Percentiles rank a stretch among this genome's conserved stretches.
These are phyloP conservation scores for Amphilophus citrinellus DNA, from an alignment of 2,113 vertebrate genomes.

Conservation along the genomic window DNA sequence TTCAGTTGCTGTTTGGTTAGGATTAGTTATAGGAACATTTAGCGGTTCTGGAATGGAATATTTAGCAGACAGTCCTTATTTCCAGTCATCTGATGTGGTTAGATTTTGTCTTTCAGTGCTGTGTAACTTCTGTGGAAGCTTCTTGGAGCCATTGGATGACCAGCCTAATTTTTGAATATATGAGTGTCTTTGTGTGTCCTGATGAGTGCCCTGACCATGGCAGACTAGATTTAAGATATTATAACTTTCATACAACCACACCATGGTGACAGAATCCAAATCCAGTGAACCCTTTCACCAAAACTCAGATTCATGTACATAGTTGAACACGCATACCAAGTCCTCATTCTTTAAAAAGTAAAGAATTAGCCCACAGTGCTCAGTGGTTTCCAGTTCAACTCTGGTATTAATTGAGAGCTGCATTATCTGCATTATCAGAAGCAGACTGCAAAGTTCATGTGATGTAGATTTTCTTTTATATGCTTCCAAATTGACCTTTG, in stretches of 20 bases:
- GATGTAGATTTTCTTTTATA: conserved; percentile 55
- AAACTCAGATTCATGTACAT: background rate
- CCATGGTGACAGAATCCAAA: conserved; percentile 1
- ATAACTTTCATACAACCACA: background rate
- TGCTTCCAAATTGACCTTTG: conserved; percentile 29
- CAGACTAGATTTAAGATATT: background rate
- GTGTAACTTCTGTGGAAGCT: conserved; percentile 21
- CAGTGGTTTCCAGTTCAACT: conserved; percentile 63
- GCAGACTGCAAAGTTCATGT: conserved; percentile 65
- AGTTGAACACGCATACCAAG: conserved; percentile 13
- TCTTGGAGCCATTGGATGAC: conserved; percentile 34
- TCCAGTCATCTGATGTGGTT: background rate
- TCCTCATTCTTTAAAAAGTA: conserved; percentile 70
- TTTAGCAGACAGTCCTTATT: background rate
- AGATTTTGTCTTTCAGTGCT: conserved; percentile 7
- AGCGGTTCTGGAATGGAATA: background rate
- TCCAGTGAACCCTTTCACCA: conserved; percentile 24
- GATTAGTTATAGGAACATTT: background rate
- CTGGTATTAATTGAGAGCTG: conserved; percentile 75
- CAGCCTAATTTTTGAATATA: conserved; percentile 14
- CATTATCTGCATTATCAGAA: conserved; percentile 75
- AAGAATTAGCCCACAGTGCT: conserved; percentile 61
- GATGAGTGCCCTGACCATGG: background rate
- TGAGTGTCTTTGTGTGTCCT: background rate
- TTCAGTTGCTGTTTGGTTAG: background rate